These are phyloP conservation scores for Scylla paramamosain DNA, from an alignment of 1,140 invertebrate genomes.

Conservation along the genomic window DNA sequence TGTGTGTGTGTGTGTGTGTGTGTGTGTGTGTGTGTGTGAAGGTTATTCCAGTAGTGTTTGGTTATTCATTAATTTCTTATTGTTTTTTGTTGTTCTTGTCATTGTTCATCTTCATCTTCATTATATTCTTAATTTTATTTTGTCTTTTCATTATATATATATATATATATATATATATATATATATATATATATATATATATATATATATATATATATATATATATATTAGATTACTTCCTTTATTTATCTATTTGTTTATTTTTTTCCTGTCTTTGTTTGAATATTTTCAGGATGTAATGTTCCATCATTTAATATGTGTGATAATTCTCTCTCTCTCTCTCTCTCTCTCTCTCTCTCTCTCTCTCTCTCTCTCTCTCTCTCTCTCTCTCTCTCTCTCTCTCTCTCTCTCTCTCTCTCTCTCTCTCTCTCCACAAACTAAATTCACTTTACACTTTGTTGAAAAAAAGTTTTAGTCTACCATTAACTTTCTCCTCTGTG, in stretches of 20 bases:
- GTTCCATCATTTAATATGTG: not conserved
- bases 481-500: no score
- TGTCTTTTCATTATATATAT: not conserved
- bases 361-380: not conserved
- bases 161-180: constrained; percentile 9
- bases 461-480: not conserved
- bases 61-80: not conserved
- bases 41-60: not conserved
- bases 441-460: not conserved
- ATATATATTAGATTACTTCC: no score
- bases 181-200: constrained; percentile 28
- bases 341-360: not conserved
- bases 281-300: not conserved
- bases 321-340: not conserved
- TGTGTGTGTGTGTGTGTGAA: not conserved
- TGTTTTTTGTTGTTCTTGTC: not conserved
- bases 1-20: constrained; percentile 27
- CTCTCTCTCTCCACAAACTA: not conserved
- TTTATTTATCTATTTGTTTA: no score
- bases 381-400: not conserved
- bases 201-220: constrained; percentile 33
- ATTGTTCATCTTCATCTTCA: not conserved
- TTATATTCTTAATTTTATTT: not conserved
- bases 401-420: not conserved
- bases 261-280: no score